These are phyloP conservation scores for Drosophila cognata DNA, from an alignment of 2,888 invertebrate genomes.

Conservation along the genomic window DNA sequence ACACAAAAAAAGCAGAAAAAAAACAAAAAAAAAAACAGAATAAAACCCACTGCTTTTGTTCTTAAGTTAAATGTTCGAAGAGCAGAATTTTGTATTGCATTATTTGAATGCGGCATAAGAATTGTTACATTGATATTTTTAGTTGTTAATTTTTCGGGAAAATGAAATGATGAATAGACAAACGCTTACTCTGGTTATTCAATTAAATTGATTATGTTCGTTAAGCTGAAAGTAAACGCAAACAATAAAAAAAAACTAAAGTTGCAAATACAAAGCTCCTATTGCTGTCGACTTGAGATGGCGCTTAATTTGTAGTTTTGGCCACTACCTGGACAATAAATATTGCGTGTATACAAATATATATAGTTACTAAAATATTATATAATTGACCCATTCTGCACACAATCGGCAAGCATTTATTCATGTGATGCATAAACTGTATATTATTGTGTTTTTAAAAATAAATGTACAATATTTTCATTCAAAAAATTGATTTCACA, in stretches of 20 bases:
- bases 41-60: constrained; percentile 52
- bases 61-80: constrained; percentile 32
- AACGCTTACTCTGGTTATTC: constrained; percentile 63
- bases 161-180: constrained; percentile 30
- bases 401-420: constrained; percentile 47
- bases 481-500: background rate
- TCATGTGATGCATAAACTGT: constrained; percentile 49
- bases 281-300: constrained; percentile 22
- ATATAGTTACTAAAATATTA: constrained; percentile 21
- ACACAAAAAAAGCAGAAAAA: constrained; percentile 23
- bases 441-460: constrained; percentile 60
- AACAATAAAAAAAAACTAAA: constrained; percentile 41
- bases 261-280: constrained; percentile 34
- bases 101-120: constrained; percentile 36
- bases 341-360: constrained; percentile 24
- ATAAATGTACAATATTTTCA: constrained; percentile 53
- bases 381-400: constrained; percentile 28
- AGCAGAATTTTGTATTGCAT: constrained; percentile 27
- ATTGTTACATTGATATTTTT: constrained; percentile 73
- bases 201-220: constrained; percentile 58
- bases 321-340: constrained; percentile 67
- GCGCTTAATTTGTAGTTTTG: constrained; percentile 40
- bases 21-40: constrained; percentile 36
- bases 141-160: constrained; percentile 58
- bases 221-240: constrained; percentile 60